Conservation (phyloP, 2,888 invertebrate species). For the Sisyra terminalis region DNA sequence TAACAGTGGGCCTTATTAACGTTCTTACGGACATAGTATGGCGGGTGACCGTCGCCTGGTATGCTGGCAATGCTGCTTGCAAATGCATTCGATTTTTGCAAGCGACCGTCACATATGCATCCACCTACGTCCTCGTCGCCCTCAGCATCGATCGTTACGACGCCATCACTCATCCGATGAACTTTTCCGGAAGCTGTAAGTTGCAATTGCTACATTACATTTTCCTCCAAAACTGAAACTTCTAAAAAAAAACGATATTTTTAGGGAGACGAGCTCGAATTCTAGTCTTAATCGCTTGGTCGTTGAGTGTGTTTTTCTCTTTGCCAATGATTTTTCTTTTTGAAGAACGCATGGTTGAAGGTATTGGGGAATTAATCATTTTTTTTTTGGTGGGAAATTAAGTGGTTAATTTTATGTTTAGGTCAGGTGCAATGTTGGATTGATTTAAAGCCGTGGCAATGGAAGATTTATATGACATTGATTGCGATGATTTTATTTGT, state of each 20-base stretch:
- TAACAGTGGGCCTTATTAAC: slow-evolving; percentile 76
- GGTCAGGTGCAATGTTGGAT: slow-evolving; percentile 78
- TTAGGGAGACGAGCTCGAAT: slow-evolving; percentile 72
- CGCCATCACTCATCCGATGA: slow-evolving; percentile 88
- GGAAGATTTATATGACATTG: slow-evolving; percentile 80
- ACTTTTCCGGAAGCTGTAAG: slow-evolving; percentile 89
- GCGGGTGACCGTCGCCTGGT: slow-evolving; percentile 78
- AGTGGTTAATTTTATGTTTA: slow-evolving; percentile 20
- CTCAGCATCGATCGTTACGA: slow-evolving; percentile 86
- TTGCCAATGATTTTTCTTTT: slow-evolving; percentile 66
- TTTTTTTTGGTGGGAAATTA: no score
- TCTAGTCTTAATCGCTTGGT: slow-evolving; percentile 67
- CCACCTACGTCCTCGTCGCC: slow-evolving; percentile 83
- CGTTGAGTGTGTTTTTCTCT: slow-evolving; percentile 66
- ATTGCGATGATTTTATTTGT: slow-evolving; percentile 71
- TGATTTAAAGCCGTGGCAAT: slow-evolving; percentile 55
- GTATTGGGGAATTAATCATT: slow-evolving; percentile 23
- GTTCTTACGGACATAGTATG: slow-evolving; percentile 82
- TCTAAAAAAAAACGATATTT: slow-evolving; percentile 16
- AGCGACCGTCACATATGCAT: slow-evolving; percentile 79
- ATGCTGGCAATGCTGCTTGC: slow-evolving; percentile 77
- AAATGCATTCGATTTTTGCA: slow-evolving; percentile 73
- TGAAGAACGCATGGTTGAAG: slow-evolving; percentile 62
- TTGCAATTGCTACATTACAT: slow-evolving; percentile 19
- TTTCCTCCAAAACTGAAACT: neutral